A percentile compares a stretch with the other conserved stretches of the same genome.
Conservation (phyloP, 1,140 invertebrate species). For the Gryon sp. region DNA sequence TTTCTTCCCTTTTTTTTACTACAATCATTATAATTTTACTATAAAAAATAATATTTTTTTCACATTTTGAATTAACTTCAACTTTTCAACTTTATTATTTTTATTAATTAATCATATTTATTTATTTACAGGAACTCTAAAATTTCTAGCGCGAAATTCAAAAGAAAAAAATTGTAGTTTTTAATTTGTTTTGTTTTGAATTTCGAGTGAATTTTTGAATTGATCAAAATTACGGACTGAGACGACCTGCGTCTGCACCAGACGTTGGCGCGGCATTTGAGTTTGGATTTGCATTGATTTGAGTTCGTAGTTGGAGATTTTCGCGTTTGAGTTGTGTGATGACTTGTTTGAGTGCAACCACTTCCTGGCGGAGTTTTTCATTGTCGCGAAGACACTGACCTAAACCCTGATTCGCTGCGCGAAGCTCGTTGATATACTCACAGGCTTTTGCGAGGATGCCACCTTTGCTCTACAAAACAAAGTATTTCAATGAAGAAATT, state of each 20-base stretch:
- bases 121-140: conserved; percentile 53
- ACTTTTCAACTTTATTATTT: too few species aligned
- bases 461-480: conserved; percentile 91
- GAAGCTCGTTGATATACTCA: conserved; percentile 94
- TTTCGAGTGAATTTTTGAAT: too few species aligned
- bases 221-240: conserved; percentile 67
- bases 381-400: conserved; percentile 82
- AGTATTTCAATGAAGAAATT: too few species aligned
- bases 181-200: too few species aligned
- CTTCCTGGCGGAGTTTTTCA: conserved; percentile 82
- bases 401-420: conserved; percentile 86
- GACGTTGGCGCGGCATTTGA: too few species aligned
- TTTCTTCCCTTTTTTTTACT: too few species aligned
- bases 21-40: too few species aligned
- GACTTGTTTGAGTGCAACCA: conserved; percentile 81
- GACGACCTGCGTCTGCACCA: conserved; percentile 60
- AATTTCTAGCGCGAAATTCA: too few species aligned
- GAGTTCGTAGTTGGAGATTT: conserved; percentile 81
- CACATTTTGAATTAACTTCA: too few species aligned
- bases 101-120: not conserved
- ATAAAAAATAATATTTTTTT: too few species aligned
- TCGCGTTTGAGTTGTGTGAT: conserved; percentile 83
- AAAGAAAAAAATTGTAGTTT: too few species aligned
- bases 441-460: conserved; percentile 97
- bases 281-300: conserved; percentile 59